Evolutionary conservation across 2,888 invertebrate species (phyloP).

Genomic region (Nemapogon koenigi): DNA sequence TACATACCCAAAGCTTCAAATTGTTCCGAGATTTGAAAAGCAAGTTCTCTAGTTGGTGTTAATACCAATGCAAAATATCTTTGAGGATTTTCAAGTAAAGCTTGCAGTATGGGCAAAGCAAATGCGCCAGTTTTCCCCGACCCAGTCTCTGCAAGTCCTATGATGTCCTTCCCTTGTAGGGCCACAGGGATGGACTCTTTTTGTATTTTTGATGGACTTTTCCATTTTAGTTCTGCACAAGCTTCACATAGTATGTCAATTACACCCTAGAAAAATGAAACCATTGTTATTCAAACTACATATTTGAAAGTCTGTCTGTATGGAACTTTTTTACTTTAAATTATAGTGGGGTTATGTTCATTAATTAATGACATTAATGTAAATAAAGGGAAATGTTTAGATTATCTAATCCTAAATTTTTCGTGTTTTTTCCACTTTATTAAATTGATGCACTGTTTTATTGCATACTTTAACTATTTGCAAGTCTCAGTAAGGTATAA

Average conservation of each 20-base stretch:
- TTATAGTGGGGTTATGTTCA: too few relatives aligned
- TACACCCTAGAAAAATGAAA: constrained; percentile 72
- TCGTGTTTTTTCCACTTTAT: too few relatives aligned
- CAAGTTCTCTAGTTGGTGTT: constrained; percentile 97
- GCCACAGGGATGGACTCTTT: constrained; percentile 92
- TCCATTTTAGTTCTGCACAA: constrained; percentile 93
- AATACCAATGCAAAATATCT: constrained; percentile 91
- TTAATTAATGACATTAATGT: too few relatives aligned
- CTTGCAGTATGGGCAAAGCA: constrained; percentile 93
- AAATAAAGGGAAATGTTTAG: too few relatives aligned
- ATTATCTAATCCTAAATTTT: too few relatives aligned
- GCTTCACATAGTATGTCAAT: constrained; percentile 91
- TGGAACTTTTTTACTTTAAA: too few relatives aligned
- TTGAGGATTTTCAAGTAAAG: constrained; percentile 89
- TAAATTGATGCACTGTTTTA: too few relatives aligned
- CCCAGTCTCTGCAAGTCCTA: constrained; percentile 78
- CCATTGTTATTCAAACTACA: too few relatives aligned
- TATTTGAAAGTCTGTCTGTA: too few relatives aligned
- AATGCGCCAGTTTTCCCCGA: constrained; percentile 98
- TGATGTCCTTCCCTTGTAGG: constrained; percentile 78
- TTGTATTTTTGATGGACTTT: constrained; percentile 93
- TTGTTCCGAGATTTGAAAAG: constrained; percentile 98
- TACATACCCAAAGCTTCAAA: constrained; percentile 91
- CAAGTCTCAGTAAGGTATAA: too few relatives aligned
- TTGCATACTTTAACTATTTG: too few relatives aligned